These are phyloP conservation scores for Euura saliciscinereae DNA, from an alignment of 1,140 invertebrate genomes.

Conservation along the genomic window DNA sequence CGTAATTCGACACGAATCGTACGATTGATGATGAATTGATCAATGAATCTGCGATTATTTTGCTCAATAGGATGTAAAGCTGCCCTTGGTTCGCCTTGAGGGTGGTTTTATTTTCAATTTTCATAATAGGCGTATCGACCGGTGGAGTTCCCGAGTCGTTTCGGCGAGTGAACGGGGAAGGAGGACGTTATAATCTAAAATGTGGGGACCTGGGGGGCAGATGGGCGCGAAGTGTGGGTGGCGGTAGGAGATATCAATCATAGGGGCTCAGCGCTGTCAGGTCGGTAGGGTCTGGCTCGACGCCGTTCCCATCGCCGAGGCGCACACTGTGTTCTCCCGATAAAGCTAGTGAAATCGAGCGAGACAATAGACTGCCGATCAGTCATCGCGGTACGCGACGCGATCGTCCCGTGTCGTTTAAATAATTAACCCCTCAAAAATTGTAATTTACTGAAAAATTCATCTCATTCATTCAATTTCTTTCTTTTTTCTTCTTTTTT, in stretches of 20 bases:
- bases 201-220: not conserved
- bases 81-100: not conserved
- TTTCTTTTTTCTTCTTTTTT: no score
- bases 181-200: constrained; percentile 7
- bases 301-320: not conserved
- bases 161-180: constrained; percentile 8
- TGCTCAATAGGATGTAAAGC: no score
- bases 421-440: not conserved
- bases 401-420: not conserved
- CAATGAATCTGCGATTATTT: no score
- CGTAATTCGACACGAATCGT: no score
- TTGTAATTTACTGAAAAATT: no score
- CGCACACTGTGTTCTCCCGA: constrained; percentile 13
- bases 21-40: no score
- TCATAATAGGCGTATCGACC: constrained; percentile 22
- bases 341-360: constrained; percentile 12
- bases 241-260: constrained; percentile 38
- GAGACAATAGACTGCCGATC: constrained; percentile 9
- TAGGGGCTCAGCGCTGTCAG: constrained; percentile 39
- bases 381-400: not conserved
- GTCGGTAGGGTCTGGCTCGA: not conserved
- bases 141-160: not conserved
- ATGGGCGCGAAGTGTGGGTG: constrained; percentile 19
- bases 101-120: constrained; percentile 26
- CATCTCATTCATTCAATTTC: no score